phyloP scores from a whole-genome alignment of 2,888 invertebrate genomes.

The Ectropis crepuscularia region DNA sequence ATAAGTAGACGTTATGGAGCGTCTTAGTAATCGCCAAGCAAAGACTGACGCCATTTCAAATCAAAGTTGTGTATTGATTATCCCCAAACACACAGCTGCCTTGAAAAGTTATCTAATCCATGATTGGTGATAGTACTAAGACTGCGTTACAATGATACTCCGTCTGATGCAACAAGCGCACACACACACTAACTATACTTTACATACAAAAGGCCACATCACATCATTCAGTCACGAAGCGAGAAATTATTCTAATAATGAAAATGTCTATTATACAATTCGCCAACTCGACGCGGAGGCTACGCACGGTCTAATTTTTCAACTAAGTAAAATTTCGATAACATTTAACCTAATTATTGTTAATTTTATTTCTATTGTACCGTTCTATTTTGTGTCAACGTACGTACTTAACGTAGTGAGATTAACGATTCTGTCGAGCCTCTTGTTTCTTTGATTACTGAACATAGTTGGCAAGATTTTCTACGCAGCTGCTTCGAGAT shows the following conservation, averaged over 20 bases:
- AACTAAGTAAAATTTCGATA: conserved; percentile 57
- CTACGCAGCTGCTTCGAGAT: conserved; percentile 60
- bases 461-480: conserved; percentile 67
- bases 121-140: too few relatives aligned
- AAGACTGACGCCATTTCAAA: too few relatives aligned
- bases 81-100: too few relatives aligned
- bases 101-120: too few relatives aligned
- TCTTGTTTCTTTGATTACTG: conserved; percentile 57
- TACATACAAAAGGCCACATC: conserved; percentile 84
- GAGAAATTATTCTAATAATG: conserved; percentile 70
- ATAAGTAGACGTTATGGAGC: conserved; percentile 55
- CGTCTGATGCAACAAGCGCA: conserved; percentile 79
- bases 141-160: conserved; percentile 57
- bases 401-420: conserved; percentile 61
- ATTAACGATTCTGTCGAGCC: conserved; percentile 63
- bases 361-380: conserved; percentile 66
- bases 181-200: conserved; percentile 74
- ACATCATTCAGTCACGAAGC: conserved; percentile 85
- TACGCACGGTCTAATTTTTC: conserved; percentile 42
- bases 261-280: conserved; percentile 67
- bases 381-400: conserved; percentile 67
- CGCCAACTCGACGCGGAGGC: conserved; percentile 46
- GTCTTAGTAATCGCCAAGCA: too few relatives aligned
- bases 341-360: conserved; percentile 70
- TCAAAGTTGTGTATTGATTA: too few relatives aligned